These are phyloP conservation scores for Caenorhabditis sp. DNA, from an alignment of 2,888 invertebrate species.

Conservation along the genomic window DNA sequence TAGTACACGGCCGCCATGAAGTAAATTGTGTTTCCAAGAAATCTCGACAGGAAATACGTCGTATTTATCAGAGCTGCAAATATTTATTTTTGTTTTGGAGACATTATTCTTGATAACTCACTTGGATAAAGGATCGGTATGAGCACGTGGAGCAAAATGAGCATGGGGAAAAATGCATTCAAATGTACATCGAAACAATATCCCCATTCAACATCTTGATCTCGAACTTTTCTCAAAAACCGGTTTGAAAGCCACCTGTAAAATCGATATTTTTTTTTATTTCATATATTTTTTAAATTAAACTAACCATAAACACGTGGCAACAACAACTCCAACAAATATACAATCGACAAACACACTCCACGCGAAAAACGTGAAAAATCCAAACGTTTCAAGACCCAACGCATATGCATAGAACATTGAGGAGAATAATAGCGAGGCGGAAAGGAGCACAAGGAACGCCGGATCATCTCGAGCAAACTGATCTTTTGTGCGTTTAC, in stretches of 20 bases:
- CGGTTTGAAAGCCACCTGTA: slow-evolving; percentile 85
- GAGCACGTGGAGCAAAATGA: slow-evolving; percentile 89
- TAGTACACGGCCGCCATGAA: slow-evolving; percentile 88
- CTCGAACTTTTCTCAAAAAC: slow-evolving; percentile 77
- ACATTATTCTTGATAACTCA: slow-evolving; percentile 66
- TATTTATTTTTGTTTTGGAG: not conserved
- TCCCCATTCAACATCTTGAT: slow-evolving; percentile 93
- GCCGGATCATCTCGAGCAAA: slow-evolving; percentile 99
- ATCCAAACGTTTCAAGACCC: slow-evolving; percentile 75
- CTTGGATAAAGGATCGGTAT: slow-evolving; percentile 85
- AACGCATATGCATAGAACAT: slow-evolving; percentile 54
- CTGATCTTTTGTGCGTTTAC: slow-evolving; percentile 97
- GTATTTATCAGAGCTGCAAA: slow-evolving; percentile 82
- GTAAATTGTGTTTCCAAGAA: slow-evolving; percentile 93
- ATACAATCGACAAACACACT: slow-evolving; percentile 94
- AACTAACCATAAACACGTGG: slow-evolving; percentile 88
- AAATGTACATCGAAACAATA: slow-evolving; percentile 98
- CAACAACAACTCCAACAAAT: slow-evolving; percentile 84
- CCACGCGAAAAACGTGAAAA: slow-evolving; percentile 85
- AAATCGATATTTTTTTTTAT: too few relatives aligned
- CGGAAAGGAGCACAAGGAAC: slow-evolving; percentile 85
- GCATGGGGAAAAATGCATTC: slow-evolving; percentile 96
- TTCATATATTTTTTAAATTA: too few relatives aligned
- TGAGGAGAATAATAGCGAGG: slow-evolving; percentile 54
- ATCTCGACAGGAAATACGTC: slow-evolving; percentile 81